Base-by-base conservation (phyloP, 2,888 invertebrate genomes). In the Globia sparganii region DNA sequence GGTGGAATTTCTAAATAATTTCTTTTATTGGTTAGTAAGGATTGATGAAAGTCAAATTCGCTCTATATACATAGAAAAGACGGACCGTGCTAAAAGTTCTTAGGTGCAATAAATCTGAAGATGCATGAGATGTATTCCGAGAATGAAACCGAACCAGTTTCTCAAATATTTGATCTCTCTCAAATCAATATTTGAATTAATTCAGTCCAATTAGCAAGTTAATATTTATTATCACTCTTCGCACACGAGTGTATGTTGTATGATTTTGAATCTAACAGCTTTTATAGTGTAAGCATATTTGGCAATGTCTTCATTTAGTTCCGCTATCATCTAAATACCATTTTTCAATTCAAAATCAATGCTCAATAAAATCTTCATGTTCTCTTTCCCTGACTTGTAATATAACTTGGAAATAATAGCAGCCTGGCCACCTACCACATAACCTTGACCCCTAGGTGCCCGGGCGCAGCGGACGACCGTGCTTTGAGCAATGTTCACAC, bases 401-500 rank as follows among this genome's bases (percentile, higher is more conserved):
- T 65, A 34, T 64, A 66, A 58, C 34, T 69, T 84, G 21, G 49
- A 66, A 75, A 84, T 78, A 70, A 86, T 86, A 86, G 78, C 76
- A 82, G 72, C 70, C 65, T 85, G 75, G 21, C 79, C 81, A 81
- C 84, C 87, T 77, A 82, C 73, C 70, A 70, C 61, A 73, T 83
- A 90, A 87, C 92, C 92, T 91, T 92, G 92, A 92, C 92, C 91
- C 82, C 79, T 37, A 66, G 74, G 53, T 86, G 90, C 87, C 90
- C 87, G 69, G 87, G 89, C 89, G 91, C 90, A 85, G 82, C 87
- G 75, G 69, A 81, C 84, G 74, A 75, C 80, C 76, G 81, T 68
- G 58, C 82, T 78, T 85, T 85, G 80, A 85, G 83, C 84, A 85
- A 85, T 80, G 78, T 89, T 87, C 88, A 89, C 86, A 86, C 88